Conservation (phyloP, 2,888 invertebrate species). For the Plagodis dolabraria region DNA sequence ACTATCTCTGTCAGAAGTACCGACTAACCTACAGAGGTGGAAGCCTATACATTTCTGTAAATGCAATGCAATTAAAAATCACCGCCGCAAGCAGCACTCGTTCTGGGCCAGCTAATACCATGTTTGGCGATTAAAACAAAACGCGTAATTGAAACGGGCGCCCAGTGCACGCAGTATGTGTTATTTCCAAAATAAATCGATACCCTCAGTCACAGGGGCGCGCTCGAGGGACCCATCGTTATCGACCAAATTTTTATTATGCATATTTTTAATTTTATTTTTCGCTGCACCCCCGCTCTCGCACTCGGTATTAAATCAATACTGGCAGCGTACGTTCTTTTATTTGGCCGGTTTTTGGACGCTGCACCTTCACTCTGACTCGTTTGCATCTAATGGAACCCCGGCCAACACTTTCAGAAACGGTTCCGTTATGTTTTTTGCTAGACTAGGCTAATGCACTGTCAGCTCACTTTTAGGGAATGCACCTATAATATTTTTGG, state of each 20-base stretch:
- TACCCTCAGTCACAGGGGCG: constrained; percentile 60
- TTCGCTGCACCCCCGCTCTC: constrained; percentile 61
- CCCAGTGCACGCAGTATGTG: constrained; percentile 23
- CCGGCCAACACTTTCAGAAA: constrained; percentile 35
- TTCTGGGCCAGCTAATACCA: constrained; percentile 6
- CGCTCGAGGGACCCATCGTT: constrained; percentile 59
- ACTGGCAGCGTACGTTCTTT: constrained; percentile 44
- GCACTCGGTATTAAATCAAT: constrained; percentile 47
- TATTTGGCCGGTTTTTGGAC: constrained; percentile 34
- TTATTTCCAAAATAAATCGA: constrained; percentile 50
- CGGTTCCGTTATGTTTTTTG: constrained; percentile 31
- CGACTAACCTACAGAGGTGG: too few species aligned
- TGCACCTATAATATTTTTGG: constrained; percentile 3
- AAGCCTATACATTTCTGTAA: too few species aligned
- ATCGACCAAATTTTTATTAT: constrained; percentile 80
- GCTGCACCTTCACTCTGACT: constrained; percentile 29
- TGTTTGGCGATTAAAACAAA: constrained; percentile 7
- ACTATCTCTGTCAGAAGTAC: too few species aligned
- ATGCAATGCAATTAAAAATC: too few species aligned
- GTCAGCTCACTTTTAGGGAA: constrained; percentile 19
- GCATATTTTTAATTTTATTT: constrained; percentile 81
- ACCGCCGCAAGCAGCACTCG: not conserved
- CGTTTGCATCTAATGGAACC: constrained; percentile 38
- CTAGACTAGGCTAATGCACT: constrained; percentile 46
- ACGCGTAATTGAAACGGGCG: not conserved